A percentile compares a stretch with the other conserved stretches of the same genome.
Evolutionary conservation across 2,888 invertebrate species (phyloP).

Genomic region (Nephrotoma appendiculata): DNA sequence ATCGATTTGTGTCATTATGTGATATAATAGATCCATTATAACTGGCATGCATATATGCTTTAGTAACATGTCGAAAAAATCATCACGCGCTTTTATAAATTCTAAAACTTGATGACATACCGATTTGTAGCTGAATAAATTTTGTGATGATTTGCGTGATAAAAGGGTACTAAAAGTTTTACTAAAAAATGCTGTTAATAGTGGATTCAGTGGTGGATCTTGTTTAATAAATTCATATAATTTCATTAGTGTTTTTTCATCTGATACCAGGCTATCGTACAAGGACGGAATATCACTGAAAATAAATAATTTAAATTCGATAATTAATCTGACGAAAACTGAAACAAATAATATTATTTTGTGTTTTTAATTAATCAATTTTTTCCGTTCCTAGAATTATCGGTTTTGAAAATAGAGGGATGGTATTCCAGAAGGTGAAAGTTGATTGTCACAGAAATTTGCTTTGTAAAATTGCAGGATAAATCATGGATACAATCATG

Average conservation of each 20-base stretch:
- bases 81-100: conserved; percentile 74
- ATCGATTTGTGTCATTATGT: conserved; percentile 71
- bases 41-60: conserved; percentile 88
- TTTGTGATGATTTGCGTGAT: conserved; percentile 74
- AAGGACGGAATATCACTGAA: conserved; percentile 64
- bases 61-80: conserved; percentile 75
- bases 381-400: too few relatives aligned
- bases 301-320: neutral
- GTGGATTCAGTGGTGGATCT: conserved; percentile 78
- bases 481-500: too few relatives aligned
- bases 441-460: too few relatives aligned
- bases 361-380: neutral
- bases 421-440: too few relatives aligned
- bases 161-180: conserved; percentile 86
- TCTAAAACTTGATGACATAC: conserved; percentile 84
- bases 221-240: conserved; percentile 80
- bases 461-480: too few relatives aligned
- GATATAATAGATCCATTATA: conserved; percentile 81
- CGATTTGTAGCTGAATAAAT: conserved; percentile 86
- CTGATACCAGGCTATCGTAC: conserved; percentile 71
- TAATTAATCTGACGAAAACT: neutral
- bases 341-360: neutral
- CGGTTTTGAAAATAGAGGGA: neutral
- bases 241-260: conserved; percentile 62
- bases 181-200: conserved; percentile 91